Percentiles rank a stretch among this genome's conserved stretches.
These are phyloP conservation scores for Telenomus remus DNA, from an alignment of 1,140 invertebrate species.

Conservation along the genomic window DNA sequence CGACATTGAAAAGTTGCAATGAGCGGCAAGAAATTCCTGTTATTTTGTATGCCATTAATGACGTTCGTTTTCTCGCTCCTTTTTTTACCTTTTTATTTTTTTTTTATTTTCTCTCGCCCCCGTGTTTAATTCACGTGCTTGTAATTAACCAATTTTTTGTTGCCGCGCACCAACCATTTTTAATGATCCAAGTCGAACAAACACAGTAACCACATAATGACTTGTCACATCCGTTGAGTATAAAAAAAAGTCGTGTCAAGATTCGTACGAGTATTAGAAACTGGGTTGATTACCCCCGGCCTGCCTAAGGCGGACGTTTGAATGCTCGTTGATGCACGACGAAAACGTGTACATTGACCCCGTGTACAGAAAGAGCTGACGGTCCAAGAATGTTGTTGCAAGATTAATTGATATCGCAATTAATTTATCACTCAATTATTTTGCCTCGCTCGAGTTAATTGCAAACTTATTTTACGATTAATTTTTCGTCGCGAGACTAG, in stretches of 20 bases:
- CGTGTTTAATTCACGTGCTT: too few relatives aligned
- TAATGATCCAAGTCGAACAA: slow-evolving; percentile 9
- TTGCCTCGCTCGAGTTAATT: not conserved
- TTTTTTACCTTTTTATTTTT: too few relatives aligned
- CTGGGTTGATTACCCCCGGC: slow-evolving; percentile 47
- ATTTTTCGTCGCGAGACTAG: not conserved
- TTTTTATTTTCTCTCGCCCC: too few relatives aligned
- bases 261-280: slow-evolving; percentile 44
- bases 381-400: slow-evolving; percentile 20
- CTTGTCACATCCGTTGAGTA: slow-evolving; percentile 18
- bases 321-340: slow-evolving; percentile 37
- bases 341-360: slow-evolving; percentile 33
- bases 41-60: slow-evolving; percentile 18
- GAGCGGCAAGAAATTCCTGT: slow-evolving; percentile 14
- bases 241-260: slow-evolving; percentile 43
- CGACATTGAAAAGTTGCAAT: slow-evolving; percentile 13
- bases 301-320: slow-evolving; percentile 47
- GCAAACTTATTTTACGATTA: not conserved
- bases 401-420: slow-evolving; percentile 9
- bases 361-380: not conserved
- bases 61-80: not conserved
- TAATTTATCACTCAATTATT: slow-evolving; percentile 1
- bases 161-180: not conserved
- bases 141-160: too few relatives aligned
- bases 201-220: slow-evolving; percentile 30